Base-by-base conservation (phyloP, 2,113 vertebrate genomes). In the Atherinomorus stipes region DNA sequence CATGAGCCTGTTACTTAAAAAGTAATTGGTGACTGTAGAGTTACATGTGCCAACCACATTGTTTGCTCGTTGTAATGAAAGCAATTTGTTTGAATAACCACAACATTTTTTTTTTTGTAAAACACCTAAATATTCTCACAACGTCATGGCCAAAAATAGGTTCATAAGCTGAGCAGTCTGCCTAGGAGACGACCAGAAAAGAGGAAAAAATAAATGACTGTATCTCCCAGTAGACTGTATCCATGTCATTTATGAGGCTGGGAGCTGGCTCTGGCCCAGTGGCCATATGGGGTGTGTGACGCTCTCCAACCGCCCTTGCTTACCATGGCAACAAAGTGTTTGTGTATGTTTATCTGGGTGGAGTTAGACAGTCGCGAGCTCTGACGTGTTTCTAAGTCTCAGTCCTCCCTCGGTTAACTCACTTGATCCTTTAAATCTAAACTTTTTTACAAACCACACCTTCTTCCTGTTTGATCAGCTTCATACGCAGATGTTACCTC, bases 311-410 rank as follows among this genome's bases (percentile, higher is more conserved):
- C 51, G 25, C 10, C 68, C 28, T 47, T 56, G 65, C 37, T 76
- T 76, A 47, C 85, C 64, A 74, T 76, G 65, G 59, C 76, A 78
- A 87, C 74, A 0, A 21, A 31, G 2, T 88, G 58, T 91, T 90
- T 89, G 44, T 64, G 16, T 70, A 4, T 85, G 70, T 88, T 82
- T 79, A 12, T 68, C 51, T 23, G 78, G 73, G 76, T 44, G 59
- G 71, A 58, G 63, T 23, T 31, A 53, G 7, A 19, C 4, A 50
- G 60, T 50, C 60, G 40, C 9, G 2, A n/a, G 16, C 40, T 75
- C 28, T 66, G 31, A 59, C 54, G 18, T 57, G 47, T 22, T 64
- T 47, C 13, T 63, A 57, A 51, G 59, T 52, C 42, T 18, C n/a
- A 26, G 52, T 61, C 28, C 11, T 26, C 4, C 31, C 51, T 61